These are phyloP conservation scores for Dromaius novaehollandiae DNA, from an alignment of 2,113 vertebrate species.

Conservation along the genomic window DNA sequence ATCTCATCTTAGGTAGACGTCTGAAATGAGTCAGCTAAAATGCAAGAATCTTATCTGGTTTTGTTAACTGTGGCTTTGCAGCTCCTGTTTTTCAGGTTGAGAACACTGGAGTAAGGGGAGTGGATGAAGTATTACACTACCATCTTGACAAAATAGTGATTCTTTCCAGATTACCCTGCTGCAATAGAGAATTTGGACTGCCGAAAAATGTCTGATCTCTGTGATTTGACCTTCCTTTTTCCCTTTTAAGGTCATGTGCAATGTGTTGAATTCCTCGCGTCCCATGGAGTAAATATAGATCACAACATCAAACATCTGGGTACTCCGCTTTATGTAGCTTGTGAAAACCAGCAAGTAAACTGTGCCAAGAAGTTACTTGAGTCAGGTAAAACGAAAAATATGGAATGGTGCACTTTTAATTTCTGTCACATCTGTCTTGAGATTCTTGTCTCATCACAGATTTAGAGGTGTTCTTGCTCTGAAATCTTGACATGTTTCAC, in stretches of 20 bases:
- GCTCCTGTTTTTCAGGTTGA: not conserved
- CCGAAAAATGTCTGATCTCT: not conserved
- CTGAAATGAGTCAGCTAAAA: not conserved
- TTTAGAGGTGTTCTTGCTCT: not conserved
- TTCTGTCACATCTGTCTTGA: not conserved
- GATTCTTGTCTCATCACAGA: not conserved
- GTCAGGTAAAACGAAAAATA: constrained; percentile 77
- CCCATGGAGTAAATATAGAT: constrained; percentile 79
- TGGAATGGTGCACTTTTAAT: rapidly evolving
- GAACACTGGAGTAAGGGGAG: not conserved
- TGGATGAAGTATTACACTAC: not conserved
- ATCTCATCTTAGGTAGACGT: not conserved
- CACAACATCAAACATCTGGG: constrained; percentile 76
- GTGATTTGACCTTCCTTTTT: not conserved
- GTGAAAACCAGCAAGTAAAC: constrained; percentile 78
- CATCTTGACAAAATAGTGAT: not conserved
- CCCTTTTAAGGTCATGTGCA: constrained; percentile 79
- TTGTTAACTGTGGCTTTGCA: not conserved
- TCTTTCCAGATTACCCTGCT: not conserved
- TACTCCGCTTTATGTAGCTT: constrained; percentile 85
- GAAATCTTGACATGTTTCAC: not conserved
- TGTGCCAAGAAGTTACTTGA: constrained; percentile 84
- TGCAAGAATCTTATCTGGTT: not conserved
- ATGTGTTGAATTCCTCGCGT: constrained; percentile 78
- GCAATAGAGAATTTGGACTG: not conserved